Evolutionary conservation across 2,797 vertebrate species (phyloP).

Genomic region (Ambastaia sidthimunki): DNA sequence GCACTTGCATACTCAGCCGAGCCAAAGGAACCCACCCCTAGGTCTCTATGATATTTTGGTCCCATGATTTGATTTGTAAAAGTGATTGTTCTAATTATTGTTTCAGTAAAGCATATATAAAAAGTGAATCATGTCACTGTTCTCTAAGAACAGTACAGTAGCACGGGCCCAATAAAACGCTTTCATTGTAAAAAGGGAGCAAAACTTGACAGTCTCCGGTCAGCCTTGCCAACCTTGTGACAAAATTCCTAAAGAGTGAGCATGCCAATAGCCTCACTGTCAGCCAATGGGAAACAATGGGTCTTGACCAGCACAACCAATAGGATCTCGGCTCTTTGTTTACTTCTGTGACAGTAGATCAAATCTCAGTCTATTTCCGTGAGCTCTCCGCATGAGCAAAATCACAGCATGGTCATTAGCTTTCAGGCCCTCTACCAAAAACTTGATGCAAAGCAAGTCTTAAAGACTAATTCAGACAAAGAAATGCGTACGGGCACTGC

Average conservation of each 20-base stretch:
- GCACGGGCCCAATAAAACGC: not conserved
- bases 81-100: not conserved
- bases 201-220: not conserved
- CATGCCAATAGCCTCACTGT: constrained; percentile 34
- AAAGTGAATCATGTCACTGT: not conserved
- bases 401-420: constrained; percentile 21
- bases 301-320: constrained; percentile 58
- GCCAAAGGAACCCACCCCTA: too few relatives aligned
- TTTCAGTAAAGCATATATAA: not conserved
- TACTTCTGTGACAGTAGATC: constrained; percentile 49
- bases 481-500: constrained; percentile 14
- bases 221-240: constrained; percentile 50
- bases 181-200: not conserved
- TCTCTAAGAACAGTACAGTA: not conserved
- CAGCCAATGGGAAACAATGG: constrained; percentile 63
- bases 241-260: constrained; percentile 62
- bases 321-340: constrained; percentile 44
- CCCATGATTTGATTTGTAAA: not conserved
- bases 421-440: not conserved
- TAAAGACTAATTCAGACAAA: constrained; percentile 12
- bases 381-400: constrained; percentile 35
- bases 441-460: constrained; percentile 24
- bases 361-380: constrained; percentile 52
- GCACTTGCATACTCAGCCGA: too few relatives aligned
- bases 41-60: too few relatives aligned